A percentile compares a stretch with the other conserved stretches of the same genome.
phyloP scores from a whole-genome alignment of 2,888 invertebrate species.

The Dynastes hyllus region DNA sequence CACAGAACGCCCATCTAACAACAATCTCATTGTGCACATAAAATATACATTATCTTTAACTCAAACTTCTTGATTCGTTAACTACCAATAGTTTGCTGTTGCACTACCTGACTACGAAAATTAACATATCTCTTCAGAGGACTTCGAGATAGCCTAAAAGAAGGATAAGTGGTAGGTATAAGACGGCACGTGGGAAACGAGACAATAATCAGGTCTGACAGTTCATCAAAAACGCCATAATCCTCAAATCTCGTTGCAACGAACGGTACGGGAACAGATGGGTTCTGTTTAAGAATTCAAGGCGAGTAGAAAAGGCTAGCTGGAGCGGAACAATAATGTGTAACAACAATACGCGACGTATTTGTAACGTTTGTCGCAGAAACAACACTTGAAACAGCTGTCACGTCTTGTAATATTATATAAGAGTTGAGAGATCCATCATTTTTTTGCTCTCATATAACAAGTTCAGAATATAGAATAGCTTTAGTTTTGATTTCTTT shows the following conservation, averaged over 20 bases:
- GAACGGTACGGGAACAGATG: constrained; percentile 36
- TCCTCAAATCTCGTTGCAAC: constrained; percentile 40
- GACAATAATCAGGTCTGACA: constrained; percentile 49
- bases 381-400: constrained; percentile 48
- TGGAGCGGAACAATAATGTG: constrained; percentile 32
- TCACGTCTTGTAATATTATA: constrained; percentile 25
- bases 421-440: constrained; percentile 30
- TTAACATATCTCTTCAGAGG: too few species aligned
- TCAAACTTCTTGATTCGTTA: too few species aligned
- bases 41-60: too few species aligned
- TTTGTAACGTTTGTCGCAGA: constrained; percentile 47
- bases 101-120: too few species aligned
- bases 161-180: constrained; percentile 15
- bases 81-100: too few species aligned
- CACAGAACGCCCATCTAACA: too few species aligned
- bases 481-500: too few species aligned
- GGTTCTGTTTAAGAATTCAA: constrained; percentile 44
- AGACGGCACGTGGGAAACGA: constrained; percentile 50
- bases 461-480: neutral
- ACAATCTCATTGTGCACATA: too few species aligned
- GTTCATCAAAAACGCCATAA: constrained; percentile 51
- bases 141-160: neutral
- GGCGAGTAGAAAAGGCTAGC: constrained; percentile 24
- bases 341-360: constrained; percentile 33
- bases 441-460: constrained; percentile 17